Evolutionary conservation across 2,888 invertebrate genomes (phyloP).

Genomic region (Altica lythri): DNA sequence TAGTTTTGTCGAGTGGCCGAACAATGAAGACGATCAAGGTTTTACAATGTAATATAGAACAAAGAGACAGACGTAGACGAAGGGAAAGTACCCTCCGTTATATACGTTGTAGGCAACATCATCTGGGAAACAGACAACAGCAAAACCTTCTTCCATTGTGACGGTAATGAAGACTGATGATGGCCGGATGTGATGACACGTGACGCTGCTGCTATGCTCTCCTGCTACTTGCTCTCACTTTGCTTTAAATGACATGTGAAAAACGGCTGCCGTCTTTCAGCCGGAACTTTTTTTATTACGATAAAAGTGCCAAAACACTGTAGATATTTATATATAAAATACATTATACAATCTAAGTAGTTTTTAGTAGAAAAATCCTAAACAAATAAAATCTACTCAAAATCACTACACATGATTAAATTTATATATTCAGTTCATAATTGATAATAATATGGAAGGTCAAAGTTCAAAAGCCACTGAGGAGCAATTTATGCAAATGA

Average conservation of each 20-base stretch:
- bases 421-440: no score
- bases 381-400: no score
- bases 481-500: no score
- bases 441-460: no score
- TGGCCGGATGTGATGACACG: slow-evolving; percentile 51
- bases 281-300: slow-evolving; percentile 8
- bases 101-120: slow-evolving; percentile 42
- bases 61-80: slow-evolving; percentile 40
- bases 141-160: slow-evolving; percentile 51
- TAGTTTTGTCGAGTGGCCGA: slow-evolving; percentile 50
- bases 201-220: slow-evolving; percentile 31
- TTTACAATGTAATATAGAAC: slow-evolving; percentile 35
- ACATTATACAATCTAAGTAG: no score
- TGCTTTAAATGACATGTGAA: slow-evolving; percentile 16
- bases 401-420: no score
- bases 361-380: no score
- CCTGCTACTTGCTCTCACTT: slow-evolving; percentile 22
- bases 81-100: slow-evolving; percentile 39
- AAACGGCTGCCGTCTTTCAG: slow-evolving; percentile 7
- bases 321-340: no score
- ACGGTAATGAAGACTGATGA: slow-evolving; percentile 56
- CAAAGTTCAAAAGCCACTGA: no score
- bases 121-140: slow-evolving; percentile 50
- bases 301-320: neutral
- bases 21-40: slow-evolving; percentile 47